Evolutionary conservation across 1,140 invertebrate genomes (phyloP).

Genomic region (Drosophila ironensis): DNA sequence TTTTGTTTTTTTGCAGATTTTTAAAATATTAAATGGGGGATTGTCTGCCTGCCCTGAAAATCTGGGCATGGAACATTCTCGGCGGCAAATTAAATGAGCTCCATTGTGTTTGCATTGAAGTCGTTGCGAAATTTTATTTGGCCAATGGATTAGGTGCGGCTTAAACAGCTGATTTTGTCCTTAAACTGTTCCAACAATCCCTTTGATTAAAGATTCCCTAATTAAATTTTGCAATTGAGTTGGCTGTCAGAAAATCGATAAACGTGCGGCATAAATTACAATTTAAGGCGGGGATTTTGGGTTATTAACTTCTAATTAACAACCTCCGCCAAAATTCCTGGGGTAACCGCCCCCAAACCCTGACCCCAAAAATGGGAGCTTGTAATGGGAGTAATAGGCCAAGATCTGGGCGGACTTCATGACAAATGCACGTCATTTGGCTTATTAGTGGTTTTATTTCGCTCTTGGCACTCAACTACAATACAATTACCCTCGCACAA

Average conservation of each 20-base stretch:
- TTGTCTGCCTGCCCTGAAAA: conserved; percentile 16
- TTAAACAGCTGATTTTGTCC: too few species aligned
- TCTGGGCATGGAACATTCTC: conserved; percentile 17
- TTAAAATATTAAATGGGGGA: conserved; percentile 68
- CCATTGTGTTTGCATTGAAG: conserved; percentile 35
- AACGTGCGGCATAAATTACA: neutral
- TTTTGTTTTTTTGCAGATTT: conserved; percentile 27
- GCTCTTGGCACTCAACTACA: conserved; percentile 72
- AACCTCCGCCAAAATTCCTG: neutral
- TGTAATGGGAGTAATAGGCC: neutral
- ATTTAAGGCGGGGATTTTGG: neutral
- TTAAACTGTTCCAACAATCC: too few species aligned
- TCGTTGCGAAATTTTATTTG: conserved; percentile 2
- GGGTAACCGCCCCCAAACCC: neutral
- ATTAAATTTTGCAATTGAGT: too few species aligned
- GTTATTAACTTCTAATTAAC: conserved; percentile 14
- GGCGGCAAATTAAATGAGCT: conserved; percentile 63
- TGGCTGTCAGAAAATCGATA: too few species aligned
- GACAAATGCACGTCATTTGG: conserved; percentile 74
- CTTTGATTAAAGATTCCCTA: too few species aligned
- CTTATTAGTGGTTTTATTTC: conserved; percentile 75
- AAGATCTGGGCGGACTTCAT: conserved; percentile 22
- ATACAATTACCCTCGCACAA: conserved; percentile 56
- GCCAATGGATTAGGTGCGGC: too few species aligned
- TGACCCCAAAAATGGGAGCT: neutral